These are phyloP conservation scores for Acanthaster planci DNA, from an alignment of 35 echinoderm and acorn worm species.

Conservation along the genomic window DNA sequence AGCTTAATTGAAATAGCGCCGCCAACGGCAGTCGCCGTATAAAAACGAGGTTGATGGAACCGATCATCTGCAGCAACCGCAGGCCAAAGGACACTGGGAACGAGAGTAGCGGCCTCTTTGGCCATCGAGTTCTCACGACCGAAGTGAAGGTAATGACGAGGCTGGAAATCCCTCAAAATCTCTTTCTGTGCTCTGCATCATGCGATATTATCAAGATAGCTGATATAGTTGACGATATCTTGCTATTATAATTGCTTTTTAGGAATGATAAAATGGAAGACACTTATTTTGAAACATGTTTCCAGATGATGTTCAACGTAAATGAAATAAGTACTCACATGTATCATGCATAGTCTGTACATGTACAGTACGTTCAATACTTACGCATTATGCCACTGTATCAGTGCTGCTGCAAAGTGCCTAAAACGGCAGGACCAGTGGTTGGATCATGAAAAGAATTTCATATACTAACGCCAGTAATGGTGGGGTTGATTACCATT, in stretches of 20 bases:
- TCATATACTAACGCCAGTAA: too few relatives aligned
- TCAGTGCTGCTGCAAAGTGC: too few relatives aligned
- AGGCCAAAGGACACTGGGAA: background rate
- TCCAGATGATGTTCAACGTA: background rate
- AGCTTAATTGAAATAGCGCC: too few relatives aligned
- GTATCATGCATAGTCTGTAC: background rate
- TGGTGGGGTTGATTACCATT: too few relatives aligned
- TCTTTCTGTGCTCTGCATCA: background rate
- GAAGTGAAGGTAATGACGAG: background rate
- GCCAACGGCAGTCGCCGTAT: too few relatives aligned
- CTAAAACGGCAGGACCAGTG: too few relatives aligned
- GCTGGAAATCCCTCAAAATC: background rate
- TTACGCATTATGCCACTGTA: too few relatives aligned
- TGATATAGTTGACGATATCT: background rate
- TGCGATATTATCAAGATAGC: background rate
- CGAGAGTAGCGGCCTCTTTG: background rate
- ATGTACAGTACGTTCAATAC: background rate
- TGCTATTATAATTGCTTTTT: background rate
- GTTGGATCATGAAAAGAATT: too few relatives aligned
- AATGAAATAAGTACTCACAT: background rate
- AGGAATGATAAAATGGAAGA: background rate
- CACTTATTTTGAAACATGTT: background rate
- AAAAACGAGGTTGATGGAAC: too few relatives aligned
- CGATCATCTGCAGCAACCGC: too few relatives aligned
- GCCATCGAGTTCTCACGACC: background rate